A percentile compares a stretch with the other conserved stretches of the same genome.
Conservation (phyloP, 2,113 vertebrate species). For the Cyphomyrus discorhynchus region DNA sequence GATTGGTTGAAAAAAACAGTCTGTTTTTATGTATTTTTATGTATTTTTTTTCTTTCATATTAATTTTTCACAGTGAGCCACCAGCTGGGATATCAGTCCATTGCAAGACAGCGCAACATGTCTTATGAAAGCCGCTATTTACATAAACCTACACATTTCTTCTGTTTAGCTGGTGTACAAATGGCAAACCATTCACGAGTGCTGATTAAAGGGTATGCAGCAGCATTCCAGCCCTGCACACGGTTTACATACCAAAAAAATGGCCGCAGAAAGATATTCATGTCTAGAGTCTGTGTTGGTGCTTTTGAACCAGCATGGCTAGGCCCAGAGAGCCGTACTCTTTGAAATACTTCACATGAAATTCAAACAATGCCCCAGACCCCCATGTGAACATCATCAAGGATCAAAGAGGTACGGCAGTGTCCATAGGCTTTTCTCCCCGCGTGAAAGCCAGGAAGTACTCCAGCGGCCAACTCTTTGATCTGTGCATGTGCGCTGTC, state of each 20-base stretch:
- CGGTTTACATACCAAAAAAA: neutral
- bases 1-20: neutral
- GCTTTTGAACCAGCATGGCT: slow-evolving; percentile 5
- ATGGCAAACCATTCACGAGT: neutral
- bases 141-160: neutral
- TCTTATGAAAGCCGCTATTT: neutral
- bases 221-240: neutral
- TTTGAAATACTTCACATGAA: slow-evolving; percentile 27
- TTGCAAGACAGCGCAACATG: neutral
- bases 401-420: slow-evolving; percentile 11
- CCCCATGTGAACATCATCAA: slow-evolving; percentile 19
- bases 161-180: neutral
- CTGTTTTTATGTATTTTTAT: neutral
- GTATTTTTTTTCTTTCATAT: no score
- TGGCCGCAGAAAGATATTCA: neutral
- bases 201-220: neutral
- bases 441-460: neutral
- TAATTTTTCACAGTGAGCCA: no score
- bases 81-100: neutral
- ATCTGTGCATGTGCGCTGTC: slow-evolving; percentile 3
- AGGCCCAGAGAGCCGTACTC: neutral
- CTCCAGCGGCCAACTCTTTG: neutral
- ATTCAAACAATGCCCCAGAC: slow-evolving; percentile 16
- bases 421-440: neutral
- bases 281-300: neutral